A percentile compares a stretch with the other conserved stretches of the same genome.
phyloP scores from a whole-genome alignment of 2,113 vertebrate genomes.

The Istiophorus platypterus region DNA sequence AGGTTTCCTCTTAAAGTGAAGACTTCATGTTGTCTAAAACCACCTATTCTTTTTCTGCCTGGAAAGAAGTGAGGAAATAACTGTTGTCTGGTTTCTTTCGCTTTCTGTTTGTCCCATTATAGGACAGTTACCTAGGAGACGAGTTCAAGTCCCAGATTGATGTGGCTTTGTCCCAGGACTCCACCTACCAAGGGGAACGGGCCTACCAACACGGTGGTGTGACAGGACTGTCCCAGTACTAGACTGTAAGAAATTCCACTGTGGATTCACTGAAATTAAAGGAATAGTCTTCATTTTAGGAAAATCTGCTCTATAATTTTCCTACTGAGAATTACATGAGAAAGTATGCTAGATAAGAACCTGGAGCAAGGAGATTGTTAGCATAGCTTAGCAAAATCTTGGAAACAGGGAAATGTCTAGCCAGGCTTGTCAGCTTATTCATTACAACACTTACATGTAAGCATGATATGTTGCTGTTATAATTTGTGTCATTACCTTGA shows the following conservation, averaged over 20 bases:
- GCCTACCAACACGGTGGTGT: constrained; percentile 98
- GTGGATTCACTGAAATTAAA: constrained; percentile 25
- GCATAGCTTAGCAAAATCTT: background rate
- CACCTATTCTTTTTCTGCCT: constrained; percentile 9
- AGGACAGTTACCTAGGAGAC: constrained; percentile 99
- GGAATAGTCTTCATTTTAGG: background rate
- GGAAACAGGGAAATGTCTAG: background rate
- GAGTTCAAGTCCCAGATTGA: constrained; percentile 99
- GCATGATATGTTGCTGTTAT: background rate
- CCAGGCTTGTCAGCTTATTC: background rate
- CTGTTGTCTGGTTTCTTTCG: constrained; percentile 33
- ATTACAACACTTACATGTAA: background rate
- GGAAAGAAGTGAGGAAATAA: constrained; percentile 40
- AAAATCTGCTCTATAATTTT: background rate
- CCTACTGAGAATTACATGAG: background rate
- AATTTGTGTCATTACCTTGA: background rate
- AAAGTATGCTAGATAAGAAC: background rate
- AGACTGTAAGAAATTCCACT: constrained; percentile 88
- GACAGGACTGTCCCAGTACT: constrained; percentile 99
- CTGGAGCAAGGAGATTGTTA: background rate
- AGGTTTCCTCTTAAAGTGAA: constrained; percentile 46
- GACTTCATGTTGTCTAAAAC: constrained; percentile 12
- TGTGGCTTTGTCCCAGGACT: constrained; percentile 97
- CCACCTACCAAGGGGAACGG: constrained; percentile 97
- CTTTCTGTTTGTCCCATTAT: constrained; percentile 62